Percentiles rank a stretch among this genome's conserved stretches.
Evolutionary conservation across 2,113 vertebrate species (phyloP).

Genomic region (Mohoua ochrocephala): DNA sequence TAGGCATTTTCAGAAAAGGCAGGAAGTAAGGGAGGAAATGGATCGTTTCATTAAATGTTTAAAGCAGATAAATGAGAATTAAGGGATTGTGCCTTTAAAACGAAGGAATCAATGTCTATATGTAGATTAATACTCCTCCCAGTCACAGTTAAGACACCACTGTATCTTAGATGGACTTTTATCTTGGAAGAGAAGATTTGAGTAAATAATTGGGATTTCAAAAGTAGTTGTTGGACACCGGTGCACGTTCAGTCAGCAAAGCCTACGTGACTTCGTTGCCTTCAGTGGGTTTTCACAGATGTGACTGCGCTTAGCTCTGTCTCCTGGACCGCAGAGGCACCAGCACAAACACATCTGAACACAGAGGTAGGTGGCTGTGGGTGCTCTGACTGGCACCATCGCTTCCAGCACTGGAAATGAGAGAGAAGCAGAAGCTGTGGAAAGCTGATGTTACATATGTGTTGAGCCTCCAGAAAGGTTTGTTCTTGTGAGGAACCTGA

Average conservation of each 20-base stretch:
- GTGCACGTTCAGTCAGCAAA: background rate
- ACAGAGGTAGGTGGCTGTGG: rapidly evolving
- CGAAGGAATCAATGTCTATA: background rate
- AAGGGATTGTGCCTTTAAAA: background rate
- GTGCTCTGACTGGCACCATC: background rate
- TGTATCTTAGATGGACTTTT: background rate
- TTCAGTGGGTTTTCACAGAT: background rate
- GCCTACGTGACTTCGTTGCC: background rate
- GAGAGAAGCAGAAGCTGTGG: background rate
- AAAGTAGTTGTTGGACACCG: background rate
- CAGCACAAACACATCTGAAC: rapidly evolving
- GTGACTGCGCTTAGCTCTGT: background rate
- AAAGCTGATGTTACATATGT: background rate
- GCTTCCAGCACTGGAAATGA: background rate
- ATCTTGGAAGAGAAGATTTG: background rate
- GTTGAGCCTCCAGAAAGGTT: background rate
- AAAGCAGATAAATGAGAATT: background rate
- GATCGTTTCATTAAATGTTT: background rate
- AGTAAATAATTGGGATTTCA: background rate
- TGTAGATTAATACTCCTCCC: background rate
- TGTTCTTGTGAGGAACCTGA: background rate
- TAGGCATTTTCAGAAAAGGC: background rate
- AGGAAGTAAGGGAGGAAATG: background rate
- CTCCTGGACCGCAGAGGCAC: background rate
- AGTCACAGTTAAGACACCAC: background rate